Conservation (phyloP, 2,888 invertebrate species). For the Apodemia mormo region DNA sequence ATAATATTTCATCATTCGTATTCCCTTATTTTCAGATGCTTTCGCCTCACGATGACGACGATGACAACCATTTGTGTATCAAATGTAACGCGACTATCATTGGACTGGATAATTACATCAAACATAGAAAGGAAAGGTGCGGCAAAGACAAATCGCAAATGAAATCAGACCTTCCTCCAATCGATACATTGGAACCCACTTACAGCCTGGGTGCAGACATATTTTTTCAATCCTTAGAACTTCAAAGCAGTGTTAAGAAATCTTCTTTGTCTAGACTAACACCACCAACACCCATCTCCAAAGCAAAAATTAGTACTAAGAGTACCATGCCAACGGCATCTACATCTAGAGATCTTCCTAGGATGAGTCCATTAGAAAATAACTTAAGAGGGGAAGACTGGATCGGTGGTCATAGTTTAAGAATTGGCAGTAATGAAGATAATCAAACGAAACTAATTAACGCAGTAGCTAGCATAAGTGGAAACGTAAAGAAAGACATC, state of each 20-base stretch:
- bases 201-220: conserved; percentile 89
- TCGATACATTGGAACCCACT: conserved; percentile 67
- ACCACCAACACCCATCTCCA: conserved; percentile 64
- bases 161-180: conserved; percentile 56
- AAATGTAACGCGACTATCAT: conserved; percentile 91
- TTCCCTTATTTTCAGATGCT: conserved; percentile 69
- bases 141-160: conserved; percentile 59
- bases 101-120: conserved; percentile 93
- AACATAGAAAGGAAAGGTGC: conserved; percentile 89
- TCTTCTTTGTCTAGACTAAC: conserved; percentile 76
- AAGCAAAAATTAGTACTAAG: conserved; percentile 55
- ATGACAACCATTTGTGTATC: conserved; percentile 93
- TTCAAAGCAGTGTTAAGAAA: conserved; percentile 87
- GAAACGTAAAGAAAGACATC: conserved; percentile 77
- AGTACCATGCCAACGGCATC: conserved; percentile 53
- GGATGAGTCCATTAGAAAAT: conserved; percentile 67
- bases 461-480: conserved; percentile 84
- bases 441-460: conserved; percentile 84
- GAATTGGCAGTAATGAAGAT: conserved; percentile 78
- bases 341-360: conserved; percentile 59
- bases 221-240: conserved; percentile 91
- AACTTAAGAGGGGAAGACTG: conserved; percentile 81
- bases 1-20: too few species aligned
- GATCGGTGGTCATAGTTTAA: conserved; percentile 82
- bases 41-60: conserved; percentile 84